Evolutionary conservation across 2,888 invertebrate genomes (phyloP), one percentile per base, ranked within the genome.

Genomic region (Buathra laborator): DNA sequence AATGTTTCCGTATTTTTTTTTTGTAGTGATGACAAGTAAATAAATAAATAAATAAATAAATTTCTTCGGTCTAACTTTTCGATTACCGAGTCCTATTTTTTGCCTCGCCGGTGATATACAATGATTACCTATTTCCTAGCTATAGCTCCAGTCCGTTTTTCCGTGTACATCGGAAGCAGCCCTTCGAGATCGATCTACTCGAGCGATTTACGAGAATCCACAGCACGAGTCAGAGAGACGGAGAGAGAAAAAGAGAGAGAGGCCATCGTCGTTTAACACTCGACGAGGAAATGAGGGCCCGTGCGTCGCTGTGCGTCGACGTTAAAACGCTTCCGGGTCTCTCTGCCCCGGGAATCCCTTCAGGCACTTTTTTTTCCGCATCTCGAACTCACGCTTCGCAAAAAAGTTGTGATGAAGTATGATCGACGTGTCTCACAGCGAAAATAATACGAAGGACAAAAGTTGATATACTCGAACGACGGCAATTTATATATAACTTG

Each of bases 131-230:
- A 24, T 24, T 24, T 24, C 24, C 24, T 24, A 24, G 24, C 2
- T 37, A 37, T 37, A 37, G 6, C 37, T 9, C 0, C 37, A 2
- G 24, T 9, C 48, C 14, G 37, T 53, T 14, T 44, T 12, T 51
- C 70, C 14, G 51, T 29, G 67, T 10, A 70, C 6, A 32, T 12
- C 16, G 32, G 51, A 14, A 48, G 70, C 48, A 48, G 51, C 32
- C 70, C 48, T 70, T 68, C 82, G 64, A 74, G 79, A 74, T 86
- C 86, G 86, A 87, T 87, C 84, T 82, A 81, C 86, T 75, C 29
- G 75, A 77, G 43, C 29, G 87, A 88, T 88, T 88, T 88, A 88
- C 86, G 88, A 37, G 37, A 37, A 37, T 37, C 37, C 37, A 9
- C 37, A 37, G 37, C 6, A 37, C 37, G 84, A 77, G 78, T 37